Percentiles rank a stretch among this genome's conserved stretches.
Evolutionary conservation across 2,797 vertebrate genomes (phyloP).

Genomic region (Limnodromus scolopaceus): DNA sequence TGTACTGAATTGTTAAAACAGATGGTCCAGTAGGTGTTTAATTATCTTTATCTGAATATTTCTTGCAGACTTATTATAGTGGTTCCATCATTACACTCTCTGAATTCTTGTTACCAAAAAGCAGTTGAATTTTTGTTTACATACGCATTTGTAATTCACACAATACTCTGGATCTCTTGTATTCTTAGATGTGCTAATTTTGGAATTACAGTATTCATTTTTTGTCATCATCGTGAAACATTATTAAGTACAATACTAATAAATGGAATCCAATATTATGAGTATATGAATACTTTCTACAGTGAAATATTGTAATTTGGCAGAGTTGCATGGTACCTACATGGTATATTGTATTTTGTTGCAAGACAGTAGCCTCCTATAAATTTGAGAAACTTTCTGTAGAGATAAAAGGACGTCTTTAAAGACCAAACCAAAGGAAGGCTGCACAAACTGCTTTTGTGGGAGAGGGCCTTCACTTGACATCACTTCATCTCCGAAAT

Average conservation of each 20-base stretch:
- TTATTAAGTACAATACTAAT: background rate
- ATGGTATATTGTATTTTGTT: background rate
- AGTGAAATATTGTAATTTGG: background rate
- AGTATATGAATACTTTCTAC: background rate
- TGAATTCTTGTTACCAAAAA: background rate
- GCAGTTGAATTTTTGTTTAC: background rate
- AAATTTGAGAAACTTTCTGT: background rate
- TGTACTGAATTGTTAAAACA: background rate
- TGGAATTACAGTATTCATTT: background rate
- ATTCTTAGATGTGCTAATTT: background rate
- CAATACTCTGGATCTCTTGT: background rate
- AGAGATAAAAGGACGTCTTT: background rate
- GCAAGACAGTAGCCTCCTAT: background rate
- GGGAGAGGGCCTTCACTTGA: background rate
- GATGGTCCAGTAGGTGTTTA: background rate
- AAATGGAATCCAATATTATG: background rate
- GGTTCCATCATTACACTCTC: background rate
- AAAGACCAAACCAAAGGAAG: background rate
- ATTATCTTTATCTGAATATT: background rate
- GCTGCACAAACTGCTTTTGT: background rate
- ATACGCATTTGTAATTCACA: background rate
- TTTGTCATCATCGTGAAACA: background rate
- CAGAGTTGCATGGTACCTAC: background rate
- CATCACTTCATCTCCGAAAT: background rate
- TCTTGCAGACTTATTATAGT: background rate